Base-by-base conservation (phyloP, 2,888 invertebrate genomes). In the Apeira syringaria region DNA sequence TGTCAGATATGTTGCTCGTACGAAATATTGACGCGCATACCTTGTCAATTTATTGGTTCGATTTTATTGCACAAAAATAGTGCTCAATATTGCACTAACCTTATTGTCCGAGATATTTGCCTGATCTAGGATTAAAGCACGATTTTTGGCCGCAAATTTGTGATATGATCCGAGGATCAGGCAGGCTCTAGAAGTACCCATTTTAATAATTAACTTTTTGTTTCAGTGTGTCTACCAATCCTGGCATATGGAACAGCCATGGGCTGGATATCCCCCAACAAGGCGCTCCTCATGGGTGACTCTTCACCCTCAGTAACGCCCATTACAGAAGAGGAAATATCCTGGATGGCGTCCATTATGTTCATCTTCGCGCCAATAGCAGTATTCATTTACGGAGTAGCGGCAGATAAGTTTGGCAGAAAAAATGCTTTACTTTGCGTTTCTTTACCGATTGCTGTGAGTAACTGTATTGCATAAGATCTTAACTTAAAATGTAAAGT, bases 301-400 rank as follows among this genome's bases (percentile, higher is more conserved):
- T 36, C 55, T 0, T 78, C 89, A 0, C 91, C 91, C 0, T 74
- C 91, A 0, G 61, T 60, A 6, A 36, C 54, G 0, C 79, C 85
- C 0, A 55, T 91, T 1, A 68, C 83, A 0, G 81, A 88, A 47
- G 85, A 87, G 44, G 83, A 90, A 15, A 77, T 91, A 0, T 91
- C 92, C 0, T 91, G 92, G 91, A 82, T 92, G 74, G 92, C 91
- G 0, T 91, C 92, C 1, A 79, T 92, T 34, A 88, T 92, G 76
- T 91, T 91, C 51, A 81, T 92, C 22, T 91, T 91, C 27, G 92
- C 91, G 0, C 85, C 92, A 0, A 69, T 89, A 5, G 91, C 92
- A 0, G 91, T 91, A 0, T 88, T 91, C 45, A 57, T 91, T 1
- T 92, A 83, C 55, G 92, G 92, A 0, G 73, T 78, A 0, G 76